Evolutionary conservation across 2,888 invertebrate species (phyloP).

Genomic region (Cecidostiba fungosa): DNA sequence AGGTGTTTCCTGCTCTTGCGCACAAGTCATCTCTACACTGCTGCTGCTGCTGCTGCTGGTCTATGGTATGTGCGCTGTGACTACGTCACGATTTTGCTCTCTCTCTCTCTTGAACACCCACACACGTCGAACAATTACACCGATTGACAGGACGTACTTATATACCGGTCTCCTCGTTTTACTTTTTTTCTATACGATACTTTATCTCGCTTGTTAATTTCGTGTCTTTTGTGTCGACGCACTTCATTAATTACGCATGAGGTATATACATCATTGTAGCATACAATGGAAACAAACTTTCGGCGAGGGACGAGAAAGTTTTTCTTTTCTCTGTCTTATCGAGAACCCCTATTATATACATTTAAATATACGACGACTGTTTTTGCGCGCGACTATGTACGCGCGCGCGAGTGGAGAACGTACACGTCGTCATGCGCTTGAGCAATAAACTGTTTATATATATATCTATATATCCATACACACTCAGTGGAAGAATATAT

Average conservation of each 20-base stretch:
- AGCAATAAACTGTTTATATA: background rate
- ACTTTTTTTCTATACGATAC: background rate
- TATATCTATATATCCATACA: too few species aligned
- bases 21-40: conserved; percentile 66
- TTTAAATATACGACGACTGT: background rate
- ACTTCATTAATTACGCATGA: background rate
- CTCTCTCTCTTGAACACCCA: background rate
- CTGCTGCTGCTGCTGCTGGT: background rate
- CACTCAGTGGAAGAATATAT: too few species aligned
- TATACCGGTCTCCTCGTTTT: background rate
- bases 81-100: conserved; percentile 62
- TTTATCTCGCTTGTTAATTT: background rate
- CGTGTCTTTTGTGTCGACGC: background rate
- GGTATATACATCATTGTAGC: background rate
- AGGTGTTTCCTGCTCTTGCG: conserved; percentile 74
- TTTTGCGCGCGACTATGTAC: conserved; percentile 11
- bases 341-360: background rate
- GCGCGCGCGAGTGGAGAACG: background rate
- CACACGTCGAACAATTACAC: background rate
- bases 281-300: background rate
- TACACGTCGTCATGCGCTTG: background rate
- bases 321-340: background rate
- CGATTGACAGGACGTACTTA: background rate
- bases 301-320: background rate
- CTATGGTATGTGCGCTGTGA: background rate